Base-by-base conservation (phyloP, 1,140 invertebrate genomes). In the Druon quercuslanigerum region DNA sequence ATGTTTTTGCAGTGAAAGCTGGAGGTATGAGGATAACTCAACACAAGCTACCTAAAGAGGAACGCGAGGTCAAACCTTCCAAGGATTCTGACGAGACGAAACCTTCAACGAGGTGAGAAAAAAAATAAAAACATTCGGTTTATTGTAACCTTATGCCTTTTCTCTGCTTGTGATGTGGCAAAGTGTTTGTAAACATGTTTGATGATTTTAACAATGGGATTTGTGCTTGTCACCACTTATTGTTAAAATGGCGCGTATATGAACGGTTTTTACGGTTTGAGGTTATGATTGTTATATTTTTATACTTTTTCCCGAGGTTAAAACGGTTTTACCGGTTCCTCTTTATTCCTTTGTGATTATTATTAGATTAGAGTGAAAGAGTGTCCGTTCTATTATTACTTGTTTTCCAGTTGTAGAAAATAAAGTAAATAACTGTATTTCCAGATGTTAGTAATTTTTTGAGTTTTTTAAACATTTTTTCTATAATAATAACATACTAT, bases 11-110 rank as follows among this genome's bases (percentile, higher is more conserved):
- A 97, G 96, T 97, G 0, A 98, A 97, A 93, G 97, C 96, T 78
- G 96, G 97, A 20, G 96, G 96, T 2, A 98, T 97, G 97, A 93
- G 97, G 78, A 97, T 98, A 85, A 97, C 96, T 7, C 96, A 98
- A 83, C 95, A 98, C 85, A 97, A 97, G 90, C 92, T 92, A 8
- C 93, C 94, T 4, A 94, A 94, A 54, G 86, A 92, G 0, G 93
- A 95, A 73, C 93, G 93, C 78, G 93, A 94, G 40, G 85, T 91
- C 4, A 95, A 94, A 85, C 73, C 84, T 4, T 74, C 75, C 25
- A 90, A 91, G 74, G 87, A 89, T 33, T 85, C 86, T 2, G 90
- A 91, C 14, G 91, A 92, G 19, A 85, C 73, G 25, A 91, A 85
- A 79, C 83, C 85, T 46, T 90, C 89, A 1, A 87, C 82, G 50